Conservation (phyloP, 1,140 invertebrate species). For the Yoshiicerus persimilis region DNA sequence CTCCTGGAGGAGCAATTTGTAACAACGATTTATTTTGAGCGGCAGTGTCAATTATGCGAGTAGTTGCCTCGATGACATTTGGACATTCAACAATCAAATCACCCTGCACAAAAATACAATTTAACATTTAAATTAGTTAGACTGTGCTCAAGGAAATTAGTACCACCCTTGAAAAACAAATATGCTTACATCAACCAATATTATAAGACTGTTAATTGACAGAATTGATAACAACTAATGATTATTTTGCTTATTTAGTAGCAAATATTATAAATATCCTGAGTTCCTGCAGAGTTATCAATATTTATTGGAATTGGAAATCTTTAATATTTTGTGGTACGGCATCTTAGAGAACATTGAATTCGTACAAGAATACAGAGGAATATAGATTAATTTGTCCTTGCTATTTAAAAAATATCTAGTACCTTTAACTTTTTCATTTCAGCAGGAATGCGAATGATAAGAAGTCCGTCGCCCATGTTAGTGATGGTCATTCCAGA, state of each 20-base stretch:
- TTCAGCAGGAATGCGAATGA: slow-evolving; percentile 77
- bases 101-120: slow-evolving; percentile 62
- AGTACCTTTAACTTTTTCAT: slow-evolving; percentile 78
- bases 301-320: too few species aligned
- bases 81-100: slow-evolving; percentile 82
- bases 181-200: background rate
- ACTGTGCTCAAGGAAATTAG: background rate
- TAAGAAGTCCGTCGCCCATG: slow-evolving; percentile 71
- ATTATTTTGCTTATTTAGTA: too few species aligned
- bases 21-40: slow-evolving; percentile 66
- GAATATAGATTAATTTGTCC: too few species aligned
- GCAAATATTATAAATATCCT: too few species aligned
- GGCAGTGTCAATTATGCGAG: slow-evolving; percentile 73
- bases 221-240: too few species aligned
- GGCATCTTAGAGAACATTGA: too few species aligned
- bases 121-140: background rate
- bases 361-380: too few species aligned
- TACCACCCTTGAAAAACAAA: background rate
- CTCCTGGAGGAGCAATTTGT: slow-evolving; percentile 72
- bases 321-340: too few species aligned
- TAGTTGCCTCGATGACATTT: slow-evolving; percentile 78
- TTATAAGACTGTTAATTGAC: too few species aligned
- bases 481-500: slow-evolving; percentile 70
- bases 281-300: too few species aligned
- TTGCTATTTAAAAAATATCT: too few species aligned